Conservation (phyloP, 2,113 vertebrate species). For the Haliaeetus leucogaster region DNA sequence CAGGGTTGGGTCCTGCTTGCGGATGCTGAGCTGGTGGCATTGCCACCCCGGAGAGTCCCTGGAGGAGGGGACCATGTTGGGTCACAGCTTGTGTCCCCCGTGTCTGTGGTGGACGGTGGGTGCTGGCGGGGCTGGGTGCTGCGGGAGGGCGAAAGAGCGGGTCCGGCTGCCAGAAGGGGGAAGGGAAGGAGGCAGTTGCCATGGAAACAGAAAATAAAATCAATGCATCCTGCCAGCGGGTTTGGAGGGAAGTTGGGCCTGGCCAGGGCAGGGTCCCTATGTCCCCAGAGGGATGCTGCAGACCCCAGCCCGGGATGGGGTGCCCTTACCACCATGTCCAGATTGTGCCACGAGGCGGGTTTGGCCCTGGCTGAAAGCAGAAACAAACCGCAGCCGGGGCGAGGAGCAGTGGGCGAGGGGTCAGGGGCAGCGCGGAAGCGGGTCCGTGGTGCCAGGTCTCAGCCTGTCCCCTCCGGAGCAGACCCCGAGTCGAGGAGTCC, state of each 20-base stretch:
- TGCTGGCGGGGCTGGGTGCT: not conserved
- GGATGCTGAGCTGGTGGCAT: not conserved
- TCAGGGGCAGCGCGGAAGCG: accelerated
- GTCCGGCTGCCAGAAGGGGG: not conserved
- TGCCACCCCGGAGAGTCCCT: not conserved
- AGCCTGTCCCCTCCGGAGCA: not conserved
- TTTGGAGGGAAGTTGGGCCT: not conserved
- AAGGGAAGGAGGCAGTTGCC: conserved; percentile 45
- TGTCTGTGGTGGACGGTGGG: not conserved
- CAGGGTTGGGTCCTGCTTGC: accelerated
- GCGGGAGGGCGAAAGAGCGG: not conserved
- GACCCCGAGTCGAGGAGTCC: accelerated
- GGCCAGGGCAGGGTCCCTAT: not conserved
- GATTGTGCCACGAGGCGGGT: accelerated
- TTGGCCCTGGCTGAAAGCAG: not conserved
- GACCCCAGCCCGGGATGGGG: not conserved
- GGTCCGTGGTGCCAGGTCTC: accelerated
- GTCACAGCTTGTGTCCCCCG: accelerated
- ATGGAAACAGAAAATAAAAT: conserved; percentile 62
- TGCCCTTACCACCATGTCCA: accelerated
- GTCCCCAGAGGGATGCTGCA: accelerated
- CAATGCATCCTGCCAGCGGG: not conserved
- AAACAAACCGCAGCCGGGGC: accelerated
- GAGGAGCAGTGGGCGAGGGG: accelerated
- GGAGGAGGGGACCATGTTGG: not conserved